phyloP scores from a whole-genome alignment of 2,888 invertebrate species.

The Microctonus brassicae region DNA sequence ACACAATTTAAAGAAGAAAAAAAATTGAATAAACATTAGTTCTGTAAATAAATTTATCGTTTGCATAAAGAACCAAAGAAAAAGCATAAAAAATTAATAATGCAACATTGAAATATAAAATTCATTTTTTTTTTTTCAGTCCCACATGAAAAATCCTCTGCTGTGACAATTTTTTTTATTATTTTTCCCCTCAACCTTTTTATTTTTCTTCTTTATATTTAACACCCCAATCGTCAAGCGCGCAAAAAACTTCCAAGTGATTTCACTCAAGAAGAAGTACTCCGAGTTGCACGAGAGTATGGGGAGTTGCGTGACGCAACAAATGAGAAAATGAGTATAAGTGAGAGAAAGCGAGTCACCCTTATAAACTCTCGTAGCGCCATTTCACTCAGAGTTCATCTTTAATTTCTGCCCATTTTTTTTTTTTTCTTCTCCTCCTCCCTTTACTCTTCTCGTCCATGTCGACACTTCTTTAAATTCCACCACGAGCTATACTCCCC shows the following conservation, averaged over 20 bases:
- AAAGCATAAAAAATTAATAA: not conserved
- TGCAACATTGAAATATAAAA: not conserved
- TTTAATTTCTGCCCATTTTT: conserved; percentile 69
- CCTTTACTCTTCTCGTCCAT: conserved; percentile 51
- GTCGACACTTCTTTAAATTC: conserved; percentile 67
- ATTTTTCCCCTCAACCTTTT: too few relatives aligned
- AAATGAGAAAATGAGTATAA: conserved; percentile 25
- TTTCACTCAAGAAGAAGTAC: conserved; percentile 38
- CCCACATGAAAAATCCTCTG: not conserved
- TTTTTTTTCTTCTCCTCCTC: conserved; percentile 48
- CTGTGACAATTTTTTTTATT: conserved; percentile 17
- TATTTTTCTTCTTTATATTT: conserved; percentile 20
- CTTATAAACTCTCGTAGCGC: conserved; percentile 68
- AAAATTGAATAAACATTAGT: not conserved
- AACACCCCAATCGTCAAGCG: conserved; percentile 35
- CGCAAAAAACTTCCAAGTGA: conserved; percentile 33
- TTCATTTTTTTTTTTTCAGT: not conserved
- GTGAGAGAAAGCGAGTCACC: conserved; percentile 47
- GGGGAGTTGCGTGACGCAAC: conserved; percentile 10
- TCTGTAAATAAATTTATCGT: too few relatives aligned
- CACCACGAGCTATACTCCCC: conserved; percentile 44
- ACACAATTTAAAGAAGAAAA: not conserved
- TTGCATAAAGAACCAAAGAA: too few relatives aligned
- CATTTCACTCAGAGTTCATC: conserved; percentile 69
- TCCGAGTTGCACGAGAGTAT: not conserved